Base-by-base conservation (phyloP, 2,797 vertebrate genomes). In the Gambusia yucatana region DNA sequence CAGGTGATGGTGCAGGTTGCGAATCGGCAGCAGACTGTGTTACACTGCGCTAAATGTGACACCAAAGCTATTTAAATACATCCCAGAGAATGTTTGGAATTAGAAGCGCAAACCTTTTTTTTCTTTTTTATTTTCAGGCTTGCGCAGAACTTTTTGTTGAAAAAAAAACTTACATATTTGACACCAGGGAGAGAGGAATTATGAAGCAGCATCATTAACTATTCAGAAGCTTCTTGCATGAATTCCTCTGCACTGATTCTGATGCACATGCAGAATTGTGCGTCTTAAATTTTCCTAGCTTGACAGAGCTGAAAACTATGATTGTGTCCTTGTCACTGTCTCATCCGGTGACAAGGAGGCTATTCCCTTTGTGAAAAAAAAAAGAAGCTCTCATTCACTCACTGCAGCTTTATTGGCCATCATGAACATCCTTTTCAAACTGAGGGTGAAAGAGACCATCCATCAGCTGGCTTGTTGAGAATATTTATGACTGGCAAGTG, bases 401-500 rank as follows among this genome's bases (percentile, higher is more conserved):
- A 39, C 82, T 25, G 63, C 69, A 84, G 82, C 75, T 65, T 90
- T 86, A 90, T 87, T 86, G 88, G 86, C 86, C 77, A 72, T 76
- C 69, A 69, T 65, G 89, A 89, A 88, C 90, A 87, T 92, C 92
- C 88, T 85, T 89, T 90, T 91, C 88, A 90, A 87, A 87, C 75
- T 33, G 78, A 72, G 84, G 87, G 82, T 82, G 87, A 89, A 83
- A 82, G 87, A 81, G 84, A 84, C 82, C 85, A 93, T 93, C 91
- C 89, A 93, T 93, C 92, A 93, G 88, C 87, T 20, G 85, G 86
- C 91, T 89, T 90, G 89, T 93, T 93, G 89, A 90, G 93, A 93
- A 91, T 94, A 92, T 93, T 94, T 93, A 93, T 91, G 91, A 91
- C 89, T 86, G 86, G 85, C 88, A 88, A 76, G 91, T 88, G 90